Evolutionary conservation across 2,113 vertebrate genomes (phyloP).

Genomic region (Clinocottus analis): DNA sequence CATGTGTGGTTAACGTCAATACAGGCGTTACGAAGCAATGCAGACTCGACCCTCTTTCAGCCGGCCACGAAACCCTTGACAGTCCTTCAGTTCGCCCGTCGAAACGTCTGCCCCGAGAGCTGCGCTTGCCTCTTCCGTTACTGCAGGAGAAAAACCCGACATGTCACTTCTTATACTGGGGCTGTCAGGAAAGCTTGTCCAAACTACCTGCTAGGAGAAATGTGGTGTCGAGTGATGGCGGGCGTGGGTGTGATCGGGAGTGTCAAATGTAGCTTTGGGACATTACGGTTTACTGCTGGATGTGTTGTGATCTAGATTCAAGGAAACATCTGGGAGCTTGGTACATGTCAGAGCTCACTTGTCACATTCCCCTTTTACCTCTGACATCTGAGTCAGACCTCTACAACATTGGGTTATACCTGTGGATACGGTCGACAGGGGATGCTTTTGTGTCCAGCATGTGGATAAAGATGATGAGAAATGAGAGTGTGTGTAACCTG

Average conservation of each 20-base stretch:
- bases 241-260: slow-evolving; percentile 3
- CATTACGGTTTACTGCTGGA: slow-evolving; percentile 9
- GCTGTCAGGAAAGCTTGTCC: slow-evolving; percentile 29
- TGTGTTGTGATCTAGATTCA: slow-evolving; percentile 40
- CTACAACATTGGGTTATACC: neutral
- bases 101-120: slow-evolving; percentile 53
- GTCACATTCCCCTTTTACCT: slow-evolving; percentile 16
- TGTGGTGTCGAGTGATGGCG: neutral
- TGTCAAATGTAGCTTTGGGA: slow-evolving; percentile 46
- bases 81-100: slow-evolving; percentile 56
- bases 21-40: neutral
- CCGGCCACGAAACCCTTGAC: slow-evolving; percentile 14
- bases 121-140: slow-evolving; percentile 51
- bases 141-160: slow-evolving; percentile 30
- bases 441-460: neutral
- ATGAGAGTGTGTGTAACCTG: neutral
- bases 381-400: slow-evolving; percentile 23
- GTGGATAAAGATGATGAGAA: neutral
- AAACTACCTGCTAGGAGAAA: slow-evolving; percentile 16
- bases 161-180: slow-evolving; percentile 49
- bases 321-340: slow-evolving; percentile 40
- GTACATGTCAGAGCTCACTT: slow-evolving; percentile 5
- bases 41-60: slow-evolving; percentile 5
- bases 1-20: neutral
- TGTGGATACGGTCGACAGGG: neutral